Conservation (phyloP, 2,888 invertebrate species). For the Drosophila bunnanda region DNA sequence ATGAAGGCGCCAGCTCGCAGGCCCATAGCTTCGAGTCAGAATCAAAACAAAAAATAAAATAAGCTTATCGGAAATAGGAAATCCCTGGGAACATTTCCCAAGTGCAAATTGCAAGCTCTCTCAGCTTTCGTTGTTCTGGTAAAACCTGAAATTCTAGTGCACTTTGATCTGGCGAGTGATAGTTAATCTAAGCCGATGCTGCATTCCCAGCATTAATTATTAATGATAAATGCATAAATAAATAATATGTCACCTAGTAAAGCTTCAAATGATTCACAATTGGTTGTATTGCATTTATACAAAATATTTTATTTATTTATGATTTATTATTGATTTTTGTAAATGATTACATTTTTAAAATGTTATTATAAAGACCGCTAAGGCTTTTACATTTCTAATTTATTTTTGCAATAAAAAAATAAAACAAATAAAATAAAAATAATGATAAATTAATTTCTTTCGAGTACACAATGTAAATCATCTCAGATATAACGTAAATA, state of each 20-base stretch:
- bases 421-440: no score
- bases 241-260: neutral
- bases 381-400: no score
- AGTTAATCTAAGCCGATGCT: neutral
- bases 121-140: neutral
- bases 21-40: conserved; percentile 2
- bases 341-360: no score
- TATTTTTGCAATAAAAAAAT: no score
- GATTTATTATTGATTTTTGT: no score
- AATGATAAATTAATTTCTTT: no score
- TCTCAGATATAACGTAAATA: no score
- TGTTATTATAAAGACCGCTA: no score
- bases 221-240: neutral
- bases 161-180: neutral
- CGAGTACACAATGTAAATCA: no score
- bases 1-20: conserved; percentile 3
- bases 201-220: conserved; percentile 1
- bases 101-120: conserved; percentile 1
- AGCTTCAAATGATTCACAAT: no score
- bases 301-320: no score
- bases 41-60: neutral
- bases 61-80: neutral
- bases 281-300: no score
- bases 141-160: conserved; percentile 11
- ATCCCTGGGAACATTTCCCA: conserved; percentile 4